Percentiles rank a stretch among this genome's conserved stretches.
Evolutionary conservation across 2,888 invertebrate genomes (phyloP).

Genomic region (Aromia moschata): DNA sequence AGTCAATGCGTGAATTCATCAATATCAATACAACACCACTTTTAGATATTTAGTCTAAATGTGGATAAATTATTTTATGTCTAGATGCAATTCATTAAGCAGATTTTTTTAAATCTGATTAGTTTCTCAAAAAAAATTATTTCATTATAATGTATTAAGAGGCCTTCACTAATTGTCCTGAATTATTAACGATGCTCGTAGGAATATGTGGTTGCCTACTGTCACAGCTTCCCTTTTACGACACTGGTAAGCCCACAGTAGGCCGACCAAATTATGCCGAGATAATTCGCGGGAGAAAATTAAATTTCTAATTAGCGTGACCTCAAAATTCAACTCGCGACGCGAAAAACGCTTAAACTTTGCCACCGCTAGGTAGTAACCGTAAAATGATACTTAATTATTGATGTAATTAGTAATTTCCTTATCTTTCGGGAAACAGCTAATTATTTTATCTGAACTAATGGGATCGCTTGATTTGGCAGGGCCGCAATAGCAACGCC

Average conservation of each 20-base stretch:
- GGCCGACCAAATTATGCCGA: neutral
- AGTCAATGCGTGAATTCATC: no score
- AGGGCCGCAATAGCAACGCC: neutral
- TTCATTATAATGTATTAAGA: no score
- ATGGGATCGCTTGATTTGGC: neutral
- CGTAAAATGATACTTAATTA: neutral
- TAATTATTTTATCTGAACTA: neutral
- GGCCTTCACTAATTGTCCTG: no score
- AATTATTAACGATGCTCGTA: no score
- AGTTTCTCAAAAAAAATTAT: no score
- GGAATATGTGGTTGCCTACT: neutral
- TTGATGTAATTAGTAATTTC: neutral
- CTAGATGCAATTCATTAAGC: no score
- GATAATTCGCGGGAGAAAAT: neutral
- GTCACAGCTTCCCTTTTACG: neutral
- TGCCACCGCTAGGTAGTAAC: neutral
- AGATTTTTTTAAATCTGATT: no score
- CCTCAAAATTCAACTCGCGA: neutral
- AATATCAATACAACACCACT: no score
- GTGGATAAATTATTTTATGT: no score
- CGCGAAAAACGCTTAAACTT: neutral
- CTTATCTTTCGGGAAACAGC: neutral
- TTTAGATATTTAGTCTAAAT: no score
- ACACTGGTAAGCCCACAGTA: neutral
- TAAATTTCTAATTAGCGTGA: neutral